Conservation (phyloP, 2,888 invertebrate genomes). For the Agriopis marginaria region DNA sequence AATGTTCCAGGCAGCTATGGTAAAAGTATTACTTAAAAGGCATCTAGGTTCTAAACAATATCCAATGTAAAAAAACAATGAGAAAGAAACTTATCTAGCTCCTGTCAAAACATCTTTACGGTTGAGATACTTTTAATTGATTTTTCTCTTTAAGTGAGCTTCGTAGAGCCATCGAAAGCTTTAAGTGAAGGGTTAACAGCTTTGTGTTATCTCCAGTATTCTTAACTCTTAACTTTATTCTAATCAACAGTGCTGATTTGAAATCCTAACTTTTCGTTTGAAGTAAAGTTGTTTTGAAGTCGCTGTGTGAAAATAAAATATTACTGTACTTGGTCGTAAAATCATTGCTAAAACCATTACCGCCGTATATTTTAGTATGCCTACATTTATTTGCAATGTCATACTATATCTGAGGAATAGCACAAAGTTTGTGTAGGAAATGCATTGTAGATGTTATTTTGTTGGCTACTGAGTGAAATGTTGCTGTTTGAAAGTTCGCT, state of each 20-base stretch:
- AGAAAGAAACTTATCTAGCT: conserved; percentile 1
- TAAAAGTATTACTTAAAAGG: conserved; percentile 10
- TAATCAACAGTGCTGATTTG: conserved; percentile 33
- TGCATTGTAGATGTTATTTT: conserved; percentile 63
- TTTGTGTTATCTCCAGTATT: conserved; percentile 26
- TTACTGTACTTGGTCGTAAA: conserved; percentile 10
- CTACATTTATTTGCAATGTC: conserved; percentile 18
- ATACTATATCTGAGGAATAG: background rate
- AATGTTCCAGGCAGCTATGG: conserved; percentile 32
- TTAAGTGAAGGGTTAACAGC: conserved; percentile 26
- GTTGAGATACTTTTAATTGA: background rate
- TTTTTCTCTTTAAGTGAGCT: background rate
- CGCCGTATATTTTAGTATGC: conserved; percentile 1
- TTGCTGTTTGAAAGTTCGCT: conserved; percentile 54
- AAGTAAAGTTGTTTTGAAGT: conserved; percentile 28
- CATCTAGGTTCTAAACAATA: background rate
- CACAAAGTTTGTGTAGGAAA: conserved; percentile 59
- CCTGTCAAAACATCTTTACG: background rate
- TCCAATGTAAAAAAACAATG: background rate
- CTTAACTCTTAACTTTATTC: conserved; percentile 28
- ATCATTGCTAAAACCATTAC: conserved; percentile 21
- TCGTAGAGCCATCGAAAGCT: conserved; percentile 1
- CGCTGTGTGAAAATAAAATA: conserved; percentile 16
- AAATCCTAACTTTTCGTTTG: conserved; percentile 23
- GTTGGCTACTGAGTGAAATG: conserved; percentile 59